Evolutionary conservation across 2,113 vertebrate genomes (phyloP), one percentile per base, ranked within the genome.

Genomic region (Tylochromis polylepis): DNA sequence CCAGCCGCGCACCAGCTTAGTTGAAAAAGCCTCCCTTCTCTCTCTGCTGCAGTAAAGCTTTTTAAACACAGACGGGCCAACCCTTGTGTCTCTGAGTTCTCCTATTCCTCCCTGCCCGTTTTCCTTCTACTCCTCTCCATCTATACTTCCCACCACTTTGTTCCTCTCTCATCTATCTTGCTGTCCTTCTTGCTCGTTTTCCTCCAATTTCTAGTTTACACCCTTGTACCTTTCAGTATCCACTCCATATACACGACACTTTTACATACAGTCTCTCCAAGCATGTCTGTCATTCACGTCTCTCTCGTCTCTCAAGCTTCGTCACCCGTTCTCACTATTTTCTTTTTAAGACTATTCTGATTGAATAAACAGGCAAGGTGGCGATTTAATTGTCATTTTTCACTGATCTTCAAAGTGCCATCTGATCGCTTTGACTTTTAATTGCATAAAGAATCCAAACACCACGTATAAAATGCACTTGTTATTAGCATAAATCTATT

Each of bases 31-130:
- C 67, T 41, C 53, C 38, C 11, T 88, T 57, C n/a, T 79, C 82
- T 79, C 43, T 8, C 62, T 80, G 60, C 78, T 85, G 79, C 77
- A 56, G 22, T 83, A 85, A 83, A 83, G 81, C 82, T 87, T 88
- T 87, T 87, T 75, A 84, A 89, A 93, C 85, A 95, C 82, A 90
- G 84, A 85, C 85, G 53, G 60, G 49, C 79, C 87, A 55, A 38
- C 84, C 92, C 60, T 82, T 75, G 46, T 65, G 89, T 86, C 65
- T 87, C 84, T 92, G 46, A 85, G 91, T 91, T 92, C 56, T 80
- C 90, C 84, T 58, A 60, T 84, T 67, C 34, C 22, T 22, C 34
- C 62, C 34, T 67, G 62, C 77, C 29, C 38, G 81, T 59, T 75
- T 43, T 24, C 81, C 27, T 77, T 72, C 12, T 84, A 36, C 57